Evolutionary conservation across 2,888 invertebrate genomes (phyloP).

Genomic region (Mythimna vitellina): DNA sequence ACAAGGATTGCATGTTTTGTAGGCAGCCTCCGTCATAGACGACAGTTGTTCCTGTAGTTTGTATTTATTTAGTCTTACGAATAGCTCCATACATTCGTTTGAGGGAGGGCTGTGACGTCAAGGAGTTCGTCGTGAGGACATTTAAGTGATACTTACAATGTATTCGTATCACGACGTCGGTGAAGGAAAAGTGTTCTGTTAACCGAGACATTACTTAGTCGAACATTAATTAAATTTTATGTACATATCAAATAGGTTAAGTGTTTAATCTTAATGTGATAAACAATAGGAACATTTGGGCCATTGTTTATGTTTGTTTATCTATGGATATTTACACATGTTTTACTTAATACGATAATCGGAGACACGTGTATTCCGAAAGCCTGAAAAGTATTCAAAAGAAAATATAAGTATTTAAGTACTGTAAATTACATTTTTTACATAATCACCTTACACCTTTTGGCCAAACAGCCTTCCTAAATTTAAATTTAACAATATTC

Average conservation of each 20-base stretch:
- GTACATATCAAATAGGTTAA: constrained; percentile 50
- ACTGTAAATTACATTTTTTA: too few relatives aligned
- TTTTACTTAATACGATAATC: not conserved
- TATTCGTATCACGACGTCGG: constrained; percentile 52
- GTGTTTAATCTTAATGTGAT: constrained; percentile 38
- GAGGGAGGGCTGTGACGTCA: constrained; percentile 67
- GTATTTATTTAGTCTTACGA: constrained; percentile 80
- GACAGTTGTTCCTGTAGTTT: constrained; percentile 80
- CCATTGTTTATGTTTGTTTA: not conserved
- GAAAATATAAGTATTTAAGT: not conserved
- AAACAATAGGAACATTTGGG: constrained; percentile 24
- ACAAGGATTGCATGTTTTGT: constrained; percentile 85
- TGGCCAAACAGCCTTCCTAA: too few relatives aligned
- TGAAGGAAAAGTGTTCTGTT: constrained; percentile 51
- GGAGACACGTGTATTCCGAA: not conserved
- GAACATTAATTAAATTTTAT: constrained; percentile 59
- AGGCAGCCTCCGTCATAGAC: constrained; percentile 78
- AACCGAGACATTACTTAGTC: constrained; percentile 41
- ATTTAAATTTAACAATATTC: too few relatives aligned
- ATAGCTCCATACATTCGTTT: constrained; percentile 72
- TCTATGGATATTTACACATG: not conserved
- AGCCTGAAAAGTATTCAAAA: not conserved
- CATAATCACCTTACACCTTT: too few relatives aligned
- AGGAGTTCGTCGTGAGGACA: constrained; percentile 66
- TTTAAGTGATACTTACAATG: constrained; percentile 63